These are phyloP conservation scores for Telenomus remus DNA, from an alignment of 1,140 invertebrate genomes.

Conservation along the genomic window DNA sequence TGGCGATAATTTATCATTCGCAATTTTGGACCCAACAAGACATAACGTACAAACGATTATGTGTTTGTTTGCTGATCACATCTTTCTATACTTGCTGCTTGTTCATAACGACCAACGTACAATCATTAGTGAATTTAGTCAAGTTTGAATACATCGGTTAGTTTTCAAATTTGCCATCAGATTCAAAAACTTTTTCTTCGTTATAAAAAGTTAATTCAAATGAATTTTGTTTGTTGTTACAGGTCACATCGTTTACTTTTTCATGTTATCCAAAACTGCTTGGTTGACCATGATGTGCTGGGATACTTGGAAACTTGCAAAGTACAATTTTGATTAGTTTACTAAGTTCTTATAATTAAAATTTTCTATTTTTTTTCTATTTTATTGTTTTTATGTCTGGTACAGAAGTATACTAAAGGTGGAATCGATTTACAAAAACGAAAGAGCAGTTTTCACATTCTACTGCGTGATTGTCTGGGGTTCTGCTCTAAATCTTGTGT, in stretches of 20 bases:
- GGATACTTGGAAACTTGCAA: constrained; percentile 24
- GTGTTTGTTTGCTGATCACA: constrained; percentile 4
- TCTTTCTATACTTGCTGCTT: constrained; percentile 1
- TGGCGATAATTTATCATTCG: constrained; percentile 15
- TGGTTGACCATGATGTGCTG: constrained; percentile 30
- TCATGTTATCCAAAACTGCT: constrained; percentile 21
- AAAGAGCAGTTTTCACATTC: constrained; percentile 6
- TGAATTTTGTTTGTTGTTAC: too few species aligned
- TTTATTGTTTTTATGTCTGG: not conserved
- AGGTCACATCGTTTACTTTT: constrained; percentile 13
- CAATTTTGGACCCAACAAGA: constrained; percentile 8
- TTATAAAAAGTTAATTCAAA: too few species aligned
- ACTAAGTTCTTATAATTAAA: not conserved
- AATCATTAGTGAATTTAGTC: constrained; percentile 1
- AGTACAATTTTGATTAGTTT: constrained; percentile 1
- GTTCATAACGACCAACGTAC: constrained; percentile 2
- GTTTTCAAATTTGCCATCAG: too few species aligned
- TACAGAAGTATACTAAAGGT: constrained; percentile 7
- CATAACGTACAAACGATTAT: constrained; percentile 5
- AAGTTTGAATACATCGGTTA: constrained; percentile 19
- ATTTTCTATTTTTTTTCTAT: not conserved
- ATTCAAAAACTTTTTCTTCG: too few species aligned
- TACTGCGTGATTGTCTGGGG: constrained; percentile 10
- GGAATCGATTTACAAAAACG: not conserved
- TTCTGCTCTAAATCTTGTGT: constrained; percentile 6